Percentiles rank a stretch among this genome's conserved stretches.
Conservation (phyloP, 2,888 invertebrate species). For the Acrobasis suavella region DNA sequence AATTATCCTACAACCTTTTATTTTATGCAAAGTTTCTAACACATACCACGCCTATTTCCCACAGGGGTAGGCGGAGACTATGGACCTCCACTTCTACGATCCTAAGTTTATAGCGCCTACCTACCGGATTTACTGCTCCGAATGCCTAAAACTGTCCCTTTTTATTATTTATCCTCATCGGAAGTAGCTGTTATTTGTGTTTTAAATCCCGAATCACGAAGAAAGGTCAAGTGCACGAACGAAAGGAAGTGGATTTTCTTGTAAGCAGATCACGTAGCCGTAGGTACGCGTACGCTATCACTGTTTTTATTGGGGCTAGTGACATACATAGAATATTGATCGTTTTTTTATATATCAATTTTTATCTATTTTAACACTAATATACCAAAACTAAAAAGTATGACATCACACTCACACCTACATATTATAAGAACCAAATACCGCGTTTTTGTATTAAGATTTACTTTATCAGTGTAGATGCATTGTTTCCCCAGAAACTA, state of each 20-base stretch:
- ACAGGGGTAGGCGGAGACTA: no score
- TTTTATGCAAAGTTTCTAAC: background rate
- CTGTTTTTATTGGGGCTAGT: conserved; percentile 2
- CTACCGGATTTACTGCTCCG: no score
- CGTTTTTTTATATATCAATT: background rate
- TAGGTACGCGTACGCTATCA: background rate
- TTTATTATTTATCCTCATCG: conserved; percentile 2
- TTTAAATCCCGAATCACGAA: conserved; percentile 15
- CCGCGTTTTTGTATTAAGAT: no score
- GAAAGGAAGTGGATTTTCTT: background rate
- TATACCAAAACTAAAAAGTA: no score
- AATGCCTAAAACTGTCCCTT: background rate
- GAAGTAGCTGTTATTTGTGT: conserved; percentile 5
- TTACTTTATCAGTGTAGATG: no score
- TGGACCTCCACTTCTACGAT: no score
- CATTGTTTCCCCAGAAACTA: no score
- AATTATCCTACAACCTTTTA: no score
- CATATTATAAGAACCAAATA: no score
- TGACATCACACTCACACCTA: no score
- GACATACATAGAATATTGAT: background rate
- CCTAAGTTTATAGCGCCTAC: no score
- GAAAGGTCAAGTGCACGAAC: conserved; percentile 16
- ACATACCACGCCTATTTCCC: background rate
- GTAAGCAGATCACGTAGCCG: background rate
- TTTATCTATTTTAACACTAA: no score